phyloP scores from a whole-genome alignment of 2,113 vertebrate species.

The Hemicordylus capensis region DNA sequence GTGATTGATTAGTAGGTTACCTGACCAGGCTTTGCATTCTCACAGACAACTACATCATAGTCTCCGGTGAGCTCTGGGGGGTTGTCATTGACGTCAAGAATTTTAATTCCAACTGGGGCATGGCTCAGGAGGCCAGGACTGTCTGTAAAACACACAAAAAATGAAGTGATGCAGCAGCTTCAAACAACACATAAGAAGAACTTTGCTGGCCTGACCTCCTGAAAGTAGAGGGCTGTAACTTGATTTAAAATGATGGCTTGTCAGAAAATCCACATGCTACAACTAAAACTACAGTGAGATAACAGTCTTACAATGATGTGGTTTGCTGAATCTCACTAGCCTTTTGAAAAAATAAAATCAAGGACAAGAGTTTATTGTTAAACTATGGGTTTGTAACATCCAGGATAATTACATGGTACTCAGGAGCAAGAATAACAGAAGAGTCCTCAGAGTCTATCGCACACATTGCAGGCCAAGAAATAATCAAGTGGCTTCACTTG shows the following conservation, averaged over 20 bases:
- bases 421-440: conserved; percentile 31
- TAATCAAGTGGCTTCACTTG: conserved; percentile 32
- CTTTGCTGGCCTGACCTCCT: not conserved
- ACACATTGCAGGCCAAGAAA: not conserved
- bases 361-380: conserved; percentile 34
- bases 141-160: conserved; percentile 78
- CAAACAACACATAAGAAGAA: not conserved
- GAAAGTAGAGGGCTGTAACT: not conserved
- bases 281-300: conserved; percentile 1
- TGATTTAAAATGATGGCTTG: conserved; percentile 22
- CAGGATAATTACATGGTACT: conserved; percentile 56
- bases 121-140: conserved; percentile 87
- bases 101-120: conserved; percentile 87
- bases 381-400: conserved; percentile 39
- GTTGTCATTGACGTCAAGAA: conserved; percentile 96
- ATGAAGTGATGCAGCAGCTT: conserved; percentile 45
- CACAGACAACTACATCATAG: conserved; percentile 91
- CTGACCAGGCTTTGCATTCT: conserved; percentile 91
- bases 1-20: conserved; percentile 73
- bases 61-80: conserved; percentile 86
- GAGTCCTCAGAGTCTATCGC: conserved; percentile 34
- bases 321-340: conserved; percentile 49
- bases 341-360: conserved; percentile 33
- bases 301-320: conserved; percentile 25
- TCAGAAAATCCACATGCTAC: conserved; percentile 16